Conservation (phyloP, 2,797 vertebrate genomes). For the Sebastolobus alascanus region DNA sequence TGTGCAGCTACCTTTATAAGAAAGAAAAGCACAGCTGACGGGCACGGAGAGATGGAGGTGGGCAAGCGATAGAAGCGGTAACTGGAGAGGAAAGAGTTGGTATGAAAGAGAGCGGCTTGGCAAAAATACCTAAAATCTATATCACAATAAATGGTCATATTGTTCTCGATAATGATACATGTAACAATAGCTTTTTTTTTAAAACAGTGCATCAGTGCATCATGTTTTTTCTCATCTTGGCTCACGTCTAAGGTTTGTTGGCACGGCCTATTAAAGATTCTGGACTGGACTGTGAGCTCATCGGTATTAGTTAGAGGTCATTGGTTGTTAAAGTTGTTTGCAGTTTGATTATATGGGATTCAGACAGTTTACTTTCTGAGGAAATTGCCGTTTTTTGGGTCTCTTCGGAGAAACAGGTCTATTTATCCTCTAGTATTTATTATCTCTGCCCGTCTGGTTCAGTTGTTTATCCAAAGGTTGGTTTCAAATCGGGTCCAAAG, state of each 20-base stretch:
- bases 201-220: background rate
- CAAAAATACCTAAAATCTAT: slow-evolving; percentile 2
- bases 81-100: background rate
- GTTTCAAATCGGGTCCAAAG: background rate
- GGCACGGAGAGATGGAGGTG: background rate
- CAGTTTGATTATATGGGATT: background rate
- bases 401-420: background rate
- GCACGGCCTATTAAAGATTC: background rate
- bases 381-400: background rate
- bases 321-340: background rate
- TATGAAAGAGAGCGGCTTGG: background rate
- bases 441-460: background rate
- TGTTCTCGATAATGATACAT: background rate
- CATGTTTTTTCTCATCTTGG: background rate
- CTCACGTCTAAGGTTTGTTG: background rate
- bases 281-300: background rate
- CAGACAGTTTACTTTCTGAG: no score
- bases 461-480: background rate
- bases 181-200: background rate
- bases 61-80: background rate
- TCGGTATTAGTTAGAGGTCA: slow-evolving; percentile 7
- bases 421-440: background rate
- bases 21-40: slow-evolving; percentile 5
- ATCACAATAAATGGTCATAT: background rate
- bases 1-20: slow-evolving; percentile 1